Evolutionary conservation across 2,888 invertebrate genomes (phyloP), one percentile per base, ranked within the genome.

Genomic region (Allophyes oxyacanthae): DNA sequence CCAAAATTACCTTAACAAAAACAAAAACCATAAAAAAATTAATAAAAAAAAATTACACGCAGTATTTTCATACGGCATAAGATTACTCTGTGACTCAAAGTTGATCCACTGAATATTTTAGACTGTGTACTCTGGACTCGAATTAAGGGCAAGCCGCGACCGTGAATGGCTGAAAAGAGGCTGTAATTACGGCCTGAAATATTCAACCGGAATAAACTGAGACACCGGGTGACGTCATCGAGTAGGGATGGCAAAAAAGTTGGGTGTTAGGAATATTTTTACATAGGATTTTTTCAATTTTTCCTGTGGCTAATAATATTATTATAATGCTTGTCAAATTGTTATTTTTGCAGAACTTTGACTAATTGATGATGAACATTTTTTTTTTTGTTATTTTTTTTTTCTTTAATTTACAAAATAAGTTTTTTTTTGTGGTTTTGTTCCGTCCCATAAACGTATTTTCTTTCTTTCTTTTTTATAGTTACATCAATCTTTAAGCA

Each of bases 151-250:
- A 55, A 72, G 64, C 71, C 66, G 61, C 73, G 75, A 67, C 79
- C 77, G 76, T 75, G 78, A 80, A 75, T 75, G 83, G 64, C 68
- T 86, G 85, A 88, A 89, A 90, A 87, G 89, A 83, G 80, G 71
- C 80, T 79, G 86, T 90, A 89, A 90, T 90, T 90, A 89, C 83
- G 78, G 77, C 68, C 85, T 90, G 86, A 88, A 90, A 90, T 89
- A 89, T 90, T 90, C 90, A 89, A 53, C 83, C 81, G 74, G 82
- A 81, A 85, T 81, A 79, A 81, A 83, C 85, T 64, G 82, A 78
- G 84, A 84, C 82, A 82, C 79, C 56, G 72, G 75, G 51, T 28
- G 84, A 88, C 87, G 89, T 87, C 87, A 85, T 73, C 26, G 11
- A 14, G 82, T 75, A 87, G 20, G 8, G 86, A 64, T 55, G 30